Percentiles rank a stretch among this genome's conserved stretches.
phyloP scores from a whole-genome alignment of 2,888 invertebrate genomes.

The Leptinotarsa peninsularis region DNA sequence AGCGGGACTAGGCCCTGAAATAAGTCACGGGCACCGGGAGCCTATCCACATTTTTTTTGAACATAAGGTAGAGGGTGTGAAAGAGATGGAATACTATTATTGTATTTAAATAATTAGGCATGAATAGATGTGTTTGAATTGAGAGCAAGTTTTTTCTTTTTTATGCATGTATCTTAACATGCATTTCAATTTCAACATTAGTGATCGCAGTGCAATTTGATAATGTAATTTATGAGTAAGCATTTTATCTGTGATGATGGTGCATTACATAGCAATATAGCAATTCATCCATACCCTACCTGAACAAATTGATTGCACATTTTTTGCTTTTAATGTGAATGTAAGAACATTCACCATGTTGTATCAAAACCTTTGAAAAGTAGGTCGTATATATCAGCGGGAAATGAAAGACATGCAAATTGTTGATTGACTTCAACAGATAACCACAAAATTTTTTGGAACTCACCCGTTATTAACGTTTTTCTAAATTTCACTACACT shows the following conservation, averaged over 20 bases:
- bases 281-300: too few species aligned
- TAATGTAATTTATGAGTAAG: neutral
- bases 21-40: too few species aligned
- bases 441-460: slow-evolving; percentile 14
- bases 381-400: neutral
- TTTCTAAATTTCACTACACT: slow-evolving; percentile 6
- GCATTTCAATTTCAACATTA: too few species aligned
- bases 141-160: too few species aligned
- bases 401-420: slow-evolving; percentile 3
- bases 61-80: too few species aligned
- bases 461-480: neutral
- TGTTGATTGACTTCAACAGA: neutral
- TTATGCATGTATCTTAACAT: too few species aligned
- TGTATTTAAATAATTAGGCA: too few species aligned
- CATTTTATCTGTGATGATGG: slow-evolving; percentile 12
- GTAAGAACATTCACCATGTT: neutral
- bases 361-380: neutral
- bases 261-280: neutral
- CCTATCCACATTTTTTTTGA: too few species aligned
- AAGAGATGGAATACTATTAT: too few species aligned
- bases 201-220: too few species aligned
- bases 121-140: too few species aligned
- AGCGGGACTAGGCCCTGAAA: too few species aligned
- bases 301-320: neutral
- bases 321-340: neutral